Evolutionary conservation across 2,113 vertebrate species (phyloP), one percentile per base, ranked within the genome.

Genomic region (Orientallactaga bullata): DNA sequence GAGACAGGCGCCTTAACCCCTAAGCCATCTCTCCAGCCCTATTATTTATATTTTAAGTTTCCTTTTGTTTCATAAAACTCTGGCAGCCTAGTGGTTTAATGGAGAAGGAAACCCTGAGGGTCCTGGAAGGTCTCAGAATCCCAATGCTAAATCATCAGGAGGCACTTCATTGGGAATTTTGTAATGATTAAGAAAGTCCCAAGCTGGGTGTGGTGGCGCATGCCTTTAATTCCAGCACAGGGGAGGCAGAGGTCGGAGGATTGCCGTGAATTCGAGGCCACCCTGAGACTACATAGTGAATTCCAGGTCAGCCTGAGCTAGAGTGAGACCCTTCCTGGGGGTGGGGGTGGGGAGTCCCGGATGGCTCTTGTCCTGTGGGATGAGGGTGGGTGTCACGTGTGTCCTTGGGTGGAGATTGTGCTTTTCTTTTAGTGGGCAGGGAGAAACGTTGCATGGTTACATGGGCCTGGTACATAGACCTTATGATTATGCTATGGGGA

Each of bases 21-120:
- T n/a, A n/a, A n/a, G n/a, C n/a, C n/a, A n/a, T n/a, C n/a, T n/a
- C n/a, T n/a, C n/a, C n/a, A n/a, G n/a, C n/a, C n/a, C n/a, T n/a
- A n/a, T n/a, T 88, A 58, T 85, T 94, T 72, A 39, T 63, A 60
- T 84, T 85, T 94, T 51, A 71, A 55, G 3, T 93, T 88, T 85
- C 3, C 32, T 85, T 73, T 4, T 42, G 91, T 93, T 88, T 39
- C 20, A 0, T 42, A 74, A 90, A 90, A 79, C n/a, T 83, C 28
- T n/a, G 37, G 58, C 35, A 92, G 12, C 66, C 66, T 81, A 72
- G n/a, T 69, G 86, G 42, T 58, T 92, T 84, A 55, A 60, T 69
- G 28, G 80, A 84, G 69, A 80, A 71, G 21, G 42, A 76, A 47
- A 21, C 26, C 63, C 55, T 61, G 63, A 89, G 13, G 11, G 7